Percentiles rank a stretch among this genome's conserved stretches.
Conservation (phyloP, 2,797 vertebrate genomes). For the Squalus acanthias region DNA sequence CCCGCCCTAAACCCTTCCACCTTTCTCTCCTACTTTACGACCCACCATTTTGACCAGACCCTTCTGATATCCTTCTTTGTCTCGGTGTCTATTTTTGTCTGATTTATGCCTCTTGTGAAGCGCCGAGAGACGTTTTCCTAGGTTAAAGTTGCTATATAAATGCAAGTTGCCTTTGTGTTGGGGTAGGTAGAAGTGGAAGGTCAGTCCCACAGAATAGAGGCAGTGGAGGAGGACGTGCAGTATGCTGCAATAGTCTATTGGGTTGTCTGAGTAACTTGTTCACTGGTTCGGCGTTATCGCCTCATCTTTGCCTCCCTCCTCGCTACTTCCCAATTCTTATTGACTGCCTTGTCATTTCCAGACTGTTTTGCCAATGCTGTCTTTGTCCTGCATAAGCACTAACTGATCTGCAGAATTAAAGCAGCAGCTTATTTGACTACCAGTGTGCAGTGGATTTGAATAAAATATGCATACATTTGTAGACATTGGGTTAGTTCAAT, state of each 20-base stretch:
- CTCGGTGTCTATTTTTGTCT: neutral
- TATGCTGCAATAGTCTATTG: neutral
- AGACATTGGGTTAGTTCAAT: neutral
- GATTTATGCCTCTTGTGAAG: neutral
- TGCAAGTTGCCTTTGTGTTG: neutral
- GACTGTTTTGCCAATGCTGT: neutral
- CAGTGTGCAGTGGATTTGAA: neutral
- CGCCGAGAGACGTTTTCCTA: neutral
- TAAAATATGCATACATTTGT: neutral
- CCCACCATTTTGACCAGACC: neutral
- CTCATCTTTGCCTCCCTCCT: neutral
- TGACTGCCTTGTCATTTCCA: neutral
- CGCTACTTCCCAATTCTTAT: neutral
- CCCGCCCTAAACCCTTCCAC: neutral
- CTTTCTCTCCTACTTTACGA: neutral
- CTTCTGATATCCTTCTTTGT: neutral
- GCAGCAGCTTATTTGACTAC: neutral
- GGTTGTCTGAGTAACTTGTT: neutral
- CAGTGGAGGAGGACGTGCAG: neutral
- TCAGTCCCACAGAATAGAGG: neutral
- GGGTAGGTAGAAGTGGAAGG: neutral
- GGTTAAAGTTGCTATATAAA: neutral
- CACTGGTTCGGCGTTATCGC: neutral
- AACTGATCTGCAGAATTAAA: neutral
- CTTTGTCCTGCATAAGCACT: neutral